Evolutionary conservation across 2,113 vertebrate species (phyloP), one percentile per base, ranked within the genome.

Genomic region (Dascyllus trimaculatus): DNA sequence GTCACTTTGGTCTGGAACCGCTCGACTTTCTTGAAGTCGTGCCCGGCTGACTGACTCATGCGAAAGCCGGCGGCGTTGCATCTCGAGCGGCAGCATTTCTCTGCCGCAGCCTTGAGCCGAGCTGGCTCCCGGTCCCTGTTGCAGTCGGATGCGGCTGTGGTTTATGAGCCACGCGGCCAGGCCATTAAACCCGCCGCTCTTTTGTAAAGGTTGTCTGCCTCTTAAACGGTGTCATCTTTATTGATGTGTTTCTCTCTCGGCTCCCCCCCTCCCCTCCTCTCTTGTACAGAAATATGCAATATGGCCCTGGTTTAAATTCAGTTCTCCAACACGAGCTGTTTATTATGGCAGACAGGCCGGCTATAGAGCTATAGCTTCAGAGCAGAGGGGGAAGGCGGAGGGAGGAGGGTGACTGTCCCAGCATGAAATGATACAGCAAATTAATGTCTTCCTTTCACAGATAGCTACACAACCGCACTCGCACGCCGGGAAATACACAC

Each of bases 171-270:
- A 68, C 79, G 77, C 78, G 77, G 89, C 81, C 79, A 89, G 78
- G 90, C 92, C 86, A 92, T 94, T 94, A 94, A 94, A 91, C 87
- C 87, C 73, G 54, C 53, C 81, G 93, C 93, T 94, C 92, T 95
- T 94, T 94, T 94, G 94, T 95, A 95, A 94, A 95, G 95, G 94
- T 94, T 94, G 95, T 94, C 93, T 95, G 93, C 92, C 92, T 95
- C 92, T 94, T 94, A 94, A 95, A 95, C 86, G 91, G 89, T 91
- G 92, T 91, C 92, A 87, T 88, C 90, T 92, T 95, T 95, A 95
- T 95, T 93, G 93, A 94, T 94, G 93, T 90, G 78, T 90, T 90
- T 91, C 87, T 85, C 86, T 86, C 76, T 24, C 67, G 45, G 70
- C 62, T 4, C 6, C 40, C 13, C 40, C 40, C 40, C 13, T 13